Percentiles rank a stretch among this genome's conserved stretches.
These are phyloP conservation scores for Eudasyphora cyanicolor DNA, from an alignment of 2,888 invertebrate species.

Conservation along the genomic window DNA sequence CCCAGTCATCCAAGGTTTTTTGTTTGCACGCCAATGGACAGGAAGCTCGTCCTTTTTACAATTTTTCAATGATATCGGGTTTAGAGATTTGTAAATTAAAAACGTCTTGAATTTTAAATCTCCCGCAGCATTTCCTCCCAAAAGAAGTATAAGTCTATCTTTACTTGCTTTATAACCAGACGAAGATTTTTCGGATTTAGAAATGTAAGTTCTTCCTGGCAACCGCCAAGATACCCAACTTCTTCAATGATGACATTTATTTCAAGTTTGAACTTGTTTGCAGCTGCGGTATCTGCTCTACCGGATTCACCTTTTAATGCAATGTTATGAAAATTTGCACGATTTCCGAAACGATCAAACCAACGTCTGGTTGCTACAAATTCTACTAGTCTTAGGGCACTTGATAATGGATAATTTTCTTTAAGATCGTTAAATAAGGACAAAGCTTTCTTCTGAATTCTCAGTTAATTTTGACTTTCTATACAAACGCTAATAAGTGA, in stretches of 20 bases:
- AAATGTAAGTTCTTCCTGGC: conserved; percentile 23
- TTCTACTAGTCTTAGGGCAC: no score
- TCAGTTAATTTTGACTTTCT: no score
- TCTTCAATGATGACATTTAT: not conserved
- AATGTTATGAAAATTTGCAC: conserved; percentile 5
- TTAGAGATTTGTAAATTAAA: not conserved
- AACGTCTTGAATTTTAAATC: not conserved
- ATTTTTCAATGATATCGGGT: not conserved
- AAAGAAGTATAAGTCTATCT: not conserved
- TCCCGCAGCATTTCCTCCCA: not conserved
- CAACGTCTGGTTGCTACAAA: not conserved
- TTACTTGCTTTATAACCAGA: not conserved
- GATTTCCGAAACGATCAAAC: conserved; percentile 2
- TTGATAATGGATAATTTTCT: no score
- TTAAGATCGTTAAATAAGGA: no score
- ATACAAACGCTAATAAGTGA: no score
- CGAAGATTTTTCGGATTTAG: not conserved
- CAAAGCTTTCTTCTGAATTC: no score
- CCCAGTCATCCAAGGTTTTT: conserved; percentile 1
- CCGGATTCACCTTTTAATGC: conserved; percentile 7
- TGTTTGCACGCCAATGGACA: conserved; percentile 24
- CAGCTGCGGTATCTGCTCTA: no score
- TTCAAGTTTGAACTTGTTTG: no score
- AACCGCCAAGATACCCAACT: conserved; percentile 13
- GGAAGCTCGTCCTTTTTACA: not conserved